A percentile compares a stretch with the other conserved stretches of the same genome.
These are phyloP conservation scores for Pseudanteris insignis DNA, from an alignment of 2,888 invertebrate species.

Conservation along the genomic window DNA sequence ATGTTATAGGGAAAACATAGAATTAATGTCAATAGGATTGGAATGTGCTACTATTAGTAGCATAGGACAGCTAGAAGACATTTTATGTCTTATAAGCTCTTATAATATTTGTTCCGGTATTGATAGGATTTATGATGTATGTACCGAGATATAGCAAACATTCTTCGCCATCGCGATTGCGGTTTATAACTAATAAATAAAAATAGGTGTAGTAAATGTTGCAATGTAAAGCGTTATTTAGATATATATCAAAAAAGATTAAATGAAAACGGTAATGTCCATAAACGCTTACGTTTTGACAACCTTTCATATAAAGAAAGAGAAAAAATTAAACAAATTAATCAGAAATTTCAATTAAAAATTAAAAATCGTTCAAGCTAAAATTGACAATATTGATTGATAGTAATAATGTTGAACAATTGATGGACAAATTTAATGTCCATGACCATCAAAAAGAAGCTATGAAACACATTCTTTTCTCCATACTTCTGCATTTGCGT, in stretches of 20 bases:
- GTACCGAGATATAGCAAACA: not conserved
- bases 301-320: not conserved
- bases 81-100: not conserved
- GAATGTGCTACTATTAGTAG: not conserved
- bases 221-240: constrained; percentile 3
- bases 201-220: constrained; percentile 10
- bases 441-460: constrained; percentile 10
- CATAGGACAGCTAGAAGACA: constrained; percentile 1
- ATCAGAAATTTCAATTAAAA: too few species aligned
- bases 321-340: not conserved
- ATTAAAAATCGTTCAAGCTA: too few species aligned
- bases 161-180: constrained; percentile 9
- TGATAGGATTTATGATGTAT: not conserved
- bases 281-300: constrained; percentile 8
- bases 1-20: not conserved
- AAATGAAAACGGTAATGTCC: not conserved
- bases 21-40: not conserved
- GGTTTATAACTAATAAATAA: constrained; percentile 9
- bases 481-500: constrained; percentile 10
- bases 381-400: too few species aligned
- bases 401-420: too few species aligned
- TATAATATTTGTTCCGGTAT: constrained; percentile 6
- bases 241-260: constrained; percentile 1
- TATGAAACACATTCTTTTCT: constrained; percentile 1
- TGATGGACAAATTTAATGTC: constrained; percentile 6